Conservation (phyloP, 2,888 invertebrate species). For the Rutpela maculata region DNA sequence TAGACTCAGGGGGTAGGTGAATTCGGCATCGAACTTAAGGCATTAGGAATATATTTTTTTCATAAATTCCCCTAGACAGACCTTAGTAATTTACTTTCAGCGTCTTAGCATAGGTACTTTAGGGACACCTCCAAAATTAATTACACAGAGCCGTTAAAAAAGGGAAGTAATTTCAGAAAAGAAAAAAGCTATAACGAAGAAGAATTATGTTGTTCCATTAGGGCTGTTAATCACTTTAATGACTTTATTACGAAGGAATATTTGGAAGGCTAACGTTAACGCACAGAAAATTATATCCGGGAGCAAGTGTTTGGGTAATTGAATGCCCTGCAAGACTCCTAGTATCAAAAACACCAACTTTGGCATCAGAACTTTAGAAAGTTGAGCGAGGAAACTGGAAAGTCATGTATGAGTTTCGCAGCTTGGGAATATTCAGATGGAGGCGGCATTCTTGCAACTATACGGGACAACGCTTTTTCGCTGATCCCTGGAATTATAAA, state of each 20-base stretch:
- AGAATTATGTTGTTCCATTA: conserved; percentile 56
- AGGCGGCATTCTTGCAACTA: conserved; percentile 34
- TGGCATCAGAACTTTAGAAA: conserved; percentile 45
- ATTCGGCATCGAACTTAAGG: background rate
- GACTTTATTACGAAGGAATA: conserved; percentile 62
- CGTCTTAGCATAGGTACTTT: conserved; percentile 45
- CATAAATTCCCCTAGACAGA: conserved; percentile 30
- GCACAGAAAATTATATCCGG: conserved; percentile 55
- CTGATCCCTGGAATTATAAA: conserved; percentile 56
- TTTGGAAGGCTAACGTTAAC: conserved; percentile 54
- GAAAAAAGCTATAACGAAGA: conserved; percentile 51
- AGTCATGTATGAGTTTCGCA: conserved; percentile 49
- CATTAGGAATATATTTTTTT: conserved; percentile 23
- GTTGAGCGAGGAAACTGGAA: conserved; percentile 41
- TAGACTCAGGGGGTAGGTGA: background rate
- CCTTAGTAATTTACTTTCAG: conserved; percentile 28
- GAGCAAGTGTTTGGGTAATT: conserved; percentile 58
- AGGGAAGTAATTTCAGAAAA: conserved; percentile 49
- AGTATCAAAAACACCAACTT: conserved; percentile 46
- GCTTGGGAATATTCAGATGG: conserved; percentile 40
- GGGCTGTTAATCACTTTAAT: conserved; percentile 65
- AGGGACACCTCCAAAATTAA: conserved; percentile 53
- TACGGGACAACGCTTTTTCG: conserved; percentile 42
- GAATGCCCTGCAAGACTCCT: conserved; percentile 48
- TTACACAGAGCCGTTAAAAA: conserved; percentile 45